These are phyloP conservation scores for Diorhabda sublineata DNA, from an alignment of 1,140 invertebrate species.

Conservation along the genomic window DNA sequence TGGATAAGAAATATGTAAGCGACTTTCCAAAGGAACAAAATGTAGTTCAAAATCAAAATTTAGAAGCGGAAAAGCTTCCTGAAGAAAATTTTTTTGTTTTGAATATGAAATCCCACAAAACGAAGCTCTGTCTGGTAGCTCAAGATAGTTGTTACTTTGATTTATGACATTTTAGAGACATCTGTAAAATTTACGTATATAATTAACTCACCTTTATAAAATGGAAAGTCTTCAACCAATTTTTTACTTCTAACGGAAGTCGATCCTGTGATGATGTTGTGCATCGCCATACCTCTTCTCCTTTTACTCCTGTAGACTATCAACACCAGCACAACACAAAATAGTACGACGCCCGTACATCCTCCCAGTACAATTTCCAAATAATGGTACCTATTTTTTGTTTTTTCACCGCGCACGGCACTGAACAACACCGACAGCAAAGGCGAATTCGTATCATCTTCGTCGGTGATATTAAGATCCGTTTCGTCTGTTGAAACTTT, in stretches of 20 bases:
- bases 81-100: too few relatives aligned
- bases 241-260: conserved; percentile 55
- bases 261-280: conserved; percentile 56
- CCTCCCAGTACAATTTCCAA: conserved; percentile 54
- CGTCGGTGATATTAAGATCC: conserved; percentile 49
- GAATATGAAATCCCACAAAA: too few relatives aligned
- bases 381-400: conserved; percentile 50
- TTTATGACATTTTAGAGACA: too few relatives aligned
- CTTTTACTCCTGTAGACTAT: conserved; percentile 53
- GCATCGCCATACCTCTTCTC: conserved; percentile 52
- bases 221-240: conserved; percentile 54
- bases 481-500: conserved; percentile 58
- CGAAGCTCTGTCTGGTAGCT: too few relatives aligned
- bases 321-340: conserved; percentile 51
- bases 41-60: too few relatives aligned
- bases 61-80: too few relatives aligned
- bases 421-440: conserved; percentile 56
- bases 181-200: too few relatives aligned
- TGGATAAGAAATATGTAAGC: too few relatives aligned
- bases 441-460: conserved; percentile 50
- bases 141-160: too few relatives aligned
- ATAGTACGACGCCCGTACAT: conserved; percentile 53
- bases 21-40: too few relatives aligned
- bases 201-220: conserved; percentile 39
- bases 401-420: conserved; percentile 54